Base-by-base conservation (phyloP, 2,888 invertebrate genomes). In the Morpho achilles region DNA sequence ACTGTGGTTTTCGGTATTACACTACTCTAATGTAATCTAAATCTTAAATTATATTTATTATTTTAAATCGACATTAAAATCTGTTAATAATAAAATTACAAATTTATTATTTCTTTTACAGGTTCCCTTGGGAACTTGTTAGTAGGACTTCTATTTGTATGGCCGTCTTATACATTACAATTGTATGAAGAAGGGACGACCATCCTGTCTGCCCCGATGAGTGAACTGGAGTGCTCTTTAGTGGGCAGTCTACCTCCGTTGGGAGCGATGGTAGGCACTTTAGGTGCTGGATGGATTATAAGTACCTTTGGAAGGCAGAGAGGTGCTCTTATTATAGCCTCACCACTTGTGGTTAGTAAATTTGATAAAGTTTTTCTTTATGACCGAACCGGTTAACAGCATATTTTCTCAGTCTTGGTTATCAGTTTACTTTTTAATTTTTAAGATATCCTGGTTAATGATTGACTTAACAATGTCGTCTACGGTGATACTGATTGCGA, bases 141-240 rank as follows among this genome's bases (percentile, higher is more conserved):
- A 0, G 80, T 81, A 75, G 89, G 84, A 1, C 10, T 78, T 2
- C 66, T 87, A 0, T 82, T 91, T 54, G 92, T 92, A 1, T 94
- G 93, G 93, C 87, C 92, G 0, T 93, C 94, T 0, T 93, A 93
- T 54, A 91, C 92, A 1, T 71, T 91, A 1, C 79, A 84, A 0
- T 74, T 84, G 9, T 80, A 92, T 47, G 78, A 86, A 16, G 80
- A 85, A 0, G 69, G 75, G 3, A 32, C 88, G 0, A 91, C 91
- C 0, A 71, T 92, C 0, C 78, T 91, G 1, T 72, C 73, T 0
- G 64, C 65, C 0, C 87, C 92, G 0, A 84, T 94, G 81, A 82
- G 87, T 8, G 77, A 84, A 23, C 75, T 89, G 0, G 87, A 87
- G 52, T 77, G 82, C 2, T 91, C 93, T 0, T 84, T 93, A 79